Evolutionary conservation across 2,888 invertebrate genomes (phyloP).

Genomic region (Cordilura impudica): DNA sequence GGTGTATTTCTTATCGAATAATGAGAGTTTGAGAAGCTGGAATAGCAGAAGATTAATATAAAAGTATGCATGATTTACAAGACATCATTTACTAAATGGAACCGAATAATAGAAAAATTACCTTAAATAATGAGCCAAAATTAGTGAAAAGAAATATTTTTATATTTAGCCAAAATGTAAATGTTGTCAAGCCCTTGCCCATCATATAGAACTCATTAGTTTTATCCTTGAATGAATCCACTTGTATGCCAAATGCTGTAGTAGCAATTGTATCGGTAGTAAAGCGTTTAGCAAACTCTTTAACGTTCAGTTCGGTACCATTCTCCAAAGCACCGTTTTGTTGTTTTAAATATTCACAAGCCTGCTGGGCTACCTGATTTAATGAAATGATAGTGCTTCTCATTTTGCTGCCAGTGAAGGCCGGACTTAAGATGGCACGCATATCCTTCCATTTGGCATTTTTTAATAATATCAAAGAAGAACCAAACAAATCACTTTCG

Average conservation of each 20-base stretch:
- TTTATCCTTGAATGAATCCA: constrained; percentile 79
- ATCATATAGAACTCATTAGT: constrained; percentile 79
- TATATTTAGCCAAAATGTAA: constrained; percentile 42
- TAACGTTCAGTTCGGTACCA: constrained; percentile 61
- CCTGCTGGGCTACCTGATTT: too few species aligned
- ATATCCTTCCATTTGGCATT: constrained; percentile 74
- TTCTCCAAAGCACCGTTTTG: too few species aligned
- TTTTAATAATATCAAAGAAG: constrained; percentile 77
- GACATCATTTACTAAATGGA: too few species aligned
- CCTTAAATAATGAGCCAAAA: too few species aligned
- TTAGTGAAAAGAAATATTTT: too few species aligned
- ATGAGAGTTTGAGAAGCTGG: constrained; percentile 65
- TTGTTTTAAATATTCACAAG: constrained; percentile 67
- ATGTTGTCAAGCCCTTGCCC: constrained; percentile 29
- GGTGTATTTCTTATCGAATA: constrained; percentile 73
- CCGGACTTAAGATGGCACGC: constrained; percentile 75
- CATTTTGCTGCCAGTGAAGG: constrained; percentile 77
- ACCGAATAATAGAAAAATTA: too few species aligned
- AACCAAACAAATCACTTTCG: constrained; percentile 78
- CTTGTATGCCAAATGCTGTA: constrained; percentile 74
- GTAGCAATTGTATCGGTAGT: constrained; percentile 76
- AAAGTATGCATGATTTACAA: too few species aligned
- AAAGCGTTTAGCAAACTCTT: constrained; percentile 68
- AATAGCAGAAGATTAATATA: too few species aligned
- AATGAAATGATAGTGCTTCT: too few species aligned